A percentile compares a stretch with the other conserved stretches of the same genome.
Evolutionary conservation across 2,888 invertebrate genomes (phyloP).

Genomic region (Apodemia zela): DNA sequence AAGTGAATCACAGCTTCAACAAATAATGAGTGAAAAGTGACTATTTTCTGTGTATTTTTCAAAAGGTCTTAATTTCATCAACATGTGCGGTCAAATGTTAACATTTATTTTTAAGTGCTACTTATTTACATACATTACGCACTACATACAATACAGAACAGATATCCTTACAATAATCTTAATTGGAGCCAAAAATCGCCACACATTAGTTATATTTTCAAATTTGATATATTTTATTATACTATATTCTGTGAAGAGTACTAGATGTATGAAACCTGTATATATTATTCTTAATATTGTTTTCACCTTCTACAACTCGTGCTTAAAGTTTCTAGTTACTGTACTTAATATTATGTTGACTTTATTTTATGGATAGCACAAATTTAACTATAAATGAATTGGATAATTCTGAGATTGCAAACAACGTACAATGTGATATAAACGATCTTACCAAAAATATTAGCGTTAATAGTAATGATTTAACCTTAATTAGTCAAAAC

Average conservation of each 20-base stretch:
- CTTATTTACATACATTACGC: not conserved
- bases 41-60: not conserved
- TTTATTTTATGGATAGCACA: too few relatives aligned
- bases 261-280: too few relatives aligned
- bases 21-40: slow-evolving; percentile 6
- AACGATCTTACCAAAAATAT: too few relatives aligned
- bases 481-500: too few relatives aligned
- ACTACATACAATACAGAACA: not conserved
- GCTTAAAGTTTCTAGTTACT: not conserved
- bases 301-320: not conserved
- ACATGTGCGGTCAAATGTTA: not conserved
- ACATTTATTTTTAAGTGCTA: not conserved
- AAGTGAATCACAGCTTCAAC: slow-evolving; percentile 22
- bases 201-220: too few relatives aligned
- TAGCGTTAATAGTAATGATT: too few relatives aligned
- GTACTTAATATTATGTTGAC: not conserved
- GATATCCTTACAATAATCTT: not conserved
- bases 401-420: not conserved
- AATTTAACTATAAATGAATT: not conserved
- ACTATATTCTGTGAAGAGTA: too few relatives aligned
- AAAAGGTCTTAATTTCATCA: not conserved
- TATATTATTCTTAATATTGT: too few relatives aligned
- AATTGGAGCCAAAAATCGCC: too few relatives aligned
- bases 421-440: too few relatives aligned
- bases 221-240: too few relatives aligned